phyloP scores from a whole-genome alignment of 2,113 vertebrate species.

The Brachyhypopomus occidentalis region DNA sequence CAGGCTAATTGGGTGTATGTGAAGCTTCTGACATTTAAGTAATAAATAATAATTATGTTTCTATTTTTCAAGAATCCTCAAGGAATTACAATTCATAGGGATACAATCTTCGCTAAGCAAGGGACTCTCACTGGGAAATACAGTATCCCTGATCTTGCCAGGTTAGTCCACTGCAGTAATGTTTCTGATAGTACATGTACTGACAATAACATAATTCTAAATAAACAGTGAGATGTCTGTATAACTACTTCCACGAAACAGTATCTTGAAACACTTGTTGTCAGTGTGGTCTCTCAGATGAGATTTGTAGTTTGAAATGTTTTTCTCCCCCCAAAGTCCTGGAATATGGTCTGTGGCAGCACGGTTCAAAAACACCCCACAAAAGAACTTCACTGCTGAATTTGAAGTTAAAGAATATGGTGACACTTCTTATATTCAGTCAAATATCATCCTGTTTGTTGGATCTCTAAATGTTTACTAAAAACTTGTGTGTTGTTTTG shows the following conservation, averaged over 20 bases:
- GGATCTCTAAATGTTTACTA: neutral
- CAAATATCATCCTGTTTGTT: neutral
- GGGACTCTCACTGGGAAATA: conserved; percentile 42
- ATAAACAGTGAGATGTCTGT: too few relatives aligned
- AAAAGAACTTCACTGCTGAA: conserved; percentile 56
- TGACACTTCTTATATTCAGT: neutral
- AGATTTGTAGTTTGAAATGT: neutral
- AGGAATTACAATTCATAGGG: conserved; percentile 32
- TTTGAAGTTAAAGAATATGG: conserved; percentile 66
- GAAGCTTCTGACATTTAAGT: neutral
- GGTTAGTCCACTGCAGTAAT: conserved; percentile 35
- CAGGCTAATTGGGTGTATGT: neutral
- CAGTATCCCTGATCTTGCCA: conserved; percentile 54
- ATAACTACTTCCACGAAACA: too few relatives aligned
- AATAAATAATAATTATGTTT: neutral
- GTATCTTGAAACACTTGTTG: neutral
- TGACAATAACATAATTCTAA: too few relatives aligned
- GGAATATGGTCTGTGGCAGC: conserved; percentile 57
- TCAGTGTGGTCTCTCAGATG: neutral
- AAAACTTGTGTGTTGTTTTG: neutral
- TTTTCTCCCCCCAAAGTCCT: conserved; percentile 28
- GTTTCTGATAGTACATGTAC: neutral
- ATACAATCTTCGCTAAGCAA: conserved; percentile 25
- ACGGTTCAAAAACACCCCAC: conserved; percentile 46
- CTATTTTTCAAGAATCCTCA: conserved; percentile 45